Percentiles rank a stretch among this genome's conserved stretches.
Conservation (phyloP, 2,888 invertebrate genomes). For the Pristionchus entomophagus region DNA sequence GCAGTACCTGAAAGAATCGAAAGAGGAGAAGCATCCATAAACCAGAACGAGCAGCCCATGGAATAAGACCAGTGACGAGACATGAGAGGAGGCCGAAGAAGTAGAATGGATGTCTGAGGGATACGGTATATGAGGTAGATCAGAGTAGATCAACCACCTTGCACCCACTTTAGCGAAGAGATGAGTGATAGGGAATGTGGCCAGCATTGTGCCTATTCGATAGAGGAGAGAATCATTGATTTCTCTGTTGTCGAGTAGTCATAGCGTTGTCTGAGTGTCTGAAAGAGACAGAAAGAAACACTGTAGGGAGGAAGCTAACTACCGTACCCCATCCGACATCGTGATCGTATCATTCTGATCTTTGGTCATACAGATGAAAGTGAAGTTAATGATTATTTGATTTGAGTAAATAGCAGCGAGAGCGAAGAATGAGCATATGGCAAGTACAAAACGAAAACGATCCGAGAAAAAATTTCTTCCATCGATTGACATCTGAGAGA, state of each 20-base stretch:
- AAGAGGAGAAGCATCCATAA: constrained; percentile 31
- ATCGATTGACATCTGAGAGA: neutral
- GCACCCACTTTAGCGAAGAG: constrained; percentile 43
- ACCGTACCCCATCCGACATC: neutral
- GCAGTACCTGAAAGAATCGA: constrained; percentile 29
- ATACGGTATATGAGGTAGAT: neutral
- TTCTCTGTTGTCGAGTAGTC: constrained; percentile 29
- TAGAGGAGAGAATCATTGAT: constrained; percentile 4
- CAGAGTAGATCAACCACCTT: neutral
- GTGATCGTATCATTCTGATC: constrained; percentile 40
- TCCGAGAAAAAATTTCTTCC: no score
- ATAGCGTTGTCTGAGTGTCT: constrained; percentile 32
- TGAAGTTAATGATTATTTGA: constrained; percentile 67
- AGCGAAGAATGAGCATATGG: constrained; percentile 58
- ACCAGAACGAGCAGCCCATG: neutral
- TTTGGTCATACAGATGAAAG: constrained; percentile 65
- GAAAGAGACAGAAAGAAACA: no score
- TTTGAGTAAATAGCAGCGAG: constrained; percentile 61
- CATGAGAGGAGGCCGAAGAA: constrained; percentile 43
- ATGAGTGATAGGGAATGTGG: constrained; percentile 47
- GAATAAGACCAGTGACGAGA: constrained; percentile 35
- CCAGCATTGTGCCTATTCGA: constrained; percentile 43
- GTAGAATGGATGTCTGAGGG: constrained; percentile 12
- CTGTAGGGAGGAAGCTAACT: no score
- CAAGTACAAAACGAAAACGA: constrained; percentile 54